Evolutionary conservation across 2,113 vertebrate species (phyloP).

Genomic region (Clarias batrachus): DNA sequence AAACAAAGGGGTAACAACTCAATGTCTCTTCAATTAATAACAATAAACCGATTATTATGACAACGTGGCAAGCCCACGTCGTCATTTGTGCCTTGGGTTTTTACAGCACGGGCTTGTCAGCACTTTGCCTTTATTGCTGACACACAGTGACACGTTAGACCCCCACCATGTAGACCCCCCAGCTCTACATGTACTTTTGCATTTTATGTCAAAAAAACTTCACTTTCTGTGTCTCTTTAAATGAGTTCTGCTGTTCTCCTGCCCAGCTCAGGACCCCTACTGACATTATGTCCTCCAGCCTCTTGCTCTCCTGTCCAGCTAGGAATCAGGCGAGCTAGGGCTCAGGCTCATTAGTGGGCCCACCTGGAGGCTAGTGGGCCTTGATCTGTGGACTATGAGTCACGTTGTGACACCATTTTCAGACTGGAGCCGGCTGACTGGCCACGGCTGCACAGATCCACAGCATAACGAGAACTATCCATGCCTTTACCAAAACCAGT

Average conservation of each 20-base stretch:
- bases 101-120: background rate
- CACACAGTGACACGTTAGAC: constrained; percentile 10
- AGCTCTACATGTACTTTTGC: background rate
- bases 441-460: constrained; percentile 34
- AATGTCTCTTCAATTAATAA: constrained; percentile 39
- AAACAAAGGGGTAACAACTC: constrained; percentile 33
- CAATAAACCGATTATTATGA: constrained; percentile 32
- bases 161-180: background rate
- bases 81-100: background rate
- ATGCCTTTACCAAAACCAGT: constrained; percentile 53
- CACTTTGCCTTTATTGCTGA: constrained; percentile 19
- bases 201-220: constrained; percentile 42
- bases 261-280: constrained; percentile 63
- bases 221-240: constrained; percentile 29
- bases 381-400: constrained; percentile 79
- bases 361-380: constrained; percentile 80
- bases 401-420: constrained; percentile 66
- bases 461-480: constrained; percentile 38
- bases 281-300: constrained; percentile 63
- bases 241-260: constrained; percentile 40
- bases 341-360: constrained; percentile 82
- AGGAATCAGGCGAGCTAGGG: constrained; percentile 70
- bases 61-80: background rate
- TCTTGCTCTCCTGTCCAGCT: constrained; percentile 63
- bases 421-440: constrained; percentile 57